Conservation (phyloP, 2,113 vertebrate genomes). For the Butorides virescens region DNA sequence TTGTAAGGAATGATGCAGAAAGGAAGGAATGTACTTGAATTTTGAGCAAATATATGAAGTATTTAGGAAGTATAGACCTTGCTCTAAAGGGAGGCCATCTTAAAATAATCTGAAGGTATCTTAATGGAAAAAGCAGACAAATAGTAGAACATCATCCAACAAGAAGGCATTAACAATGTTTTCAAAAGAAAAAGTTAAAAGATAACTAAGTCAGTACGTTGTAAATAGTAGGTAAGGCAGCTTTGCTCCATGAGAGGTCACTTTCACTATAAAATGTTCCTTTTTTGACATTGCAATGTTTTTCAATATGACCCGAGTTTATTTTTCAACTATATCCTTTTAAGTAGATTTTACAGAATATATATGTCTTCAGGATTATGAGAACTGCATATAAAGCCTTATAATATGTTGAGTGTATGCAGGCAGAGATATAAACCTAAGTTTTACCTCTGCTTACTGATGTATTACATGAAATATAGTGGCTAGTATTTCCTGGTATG, state of each 20-base stretch:
- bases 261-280: background rate
- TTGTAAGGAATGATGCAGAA: background rate
- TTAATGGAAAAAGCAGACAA: constrained; percentile 1
- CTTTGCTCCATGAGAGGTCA: background rate
- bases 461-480: background rate
- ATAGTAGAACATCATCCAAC: background rate
- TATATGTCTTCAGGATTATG: background rate
- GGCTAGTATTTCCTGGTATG: background rate
- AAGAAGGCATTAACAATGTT: background rate
- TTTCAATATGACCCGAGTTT: background rate
- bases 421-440: background rate
- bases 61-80: background rate
- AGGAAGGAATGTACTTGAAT: constrained; percentile 42
- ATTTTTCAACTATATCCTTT: background rate
- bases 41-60: constrained; percentile 13
- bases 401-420: background rate
- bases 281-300: background rate
- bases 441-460: background rate
- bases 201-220: background rate
- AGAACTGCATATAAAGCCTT: background rate
- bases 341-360: background rate
- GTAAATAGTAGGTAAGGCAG: background rate
- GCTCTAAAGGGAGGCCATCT: background rate
- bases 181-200: background rate
- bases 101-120: background rate